These are phyloP conservation scores for Conops quadrifasciatus DNA, from an alignment of 2,888 invertebrate genomes.

Conservation along the genomic window DNA sequence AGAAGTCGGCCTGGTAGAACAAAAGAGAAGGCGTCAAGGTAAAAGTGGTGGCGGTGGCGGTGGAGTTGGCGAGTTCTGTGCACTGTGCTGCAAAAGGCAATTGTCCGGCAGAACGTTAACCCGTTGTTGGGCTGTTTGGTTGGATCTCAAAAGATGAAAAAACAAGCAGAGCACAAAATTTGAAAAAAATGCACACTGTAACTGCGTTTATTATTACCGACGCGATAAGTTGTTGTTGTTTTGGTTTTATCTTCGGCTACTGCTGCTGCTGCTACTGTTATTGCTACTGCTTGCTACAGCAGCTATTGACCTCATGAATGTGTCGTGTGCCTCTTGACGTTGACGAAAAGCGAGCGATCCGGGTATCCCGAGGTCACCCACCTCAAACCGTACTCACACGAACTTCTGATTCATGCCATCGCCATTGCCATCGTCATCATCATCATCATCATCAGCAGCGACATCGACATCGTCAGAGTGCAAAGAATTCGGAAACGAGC, in stretches of 20 bases:
- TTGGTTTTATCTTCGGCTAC: slow-evolving; percentile 12
- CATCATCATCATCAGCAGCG: too few relatives aligned
- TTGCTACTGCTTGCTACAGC: slow-evolving; percentile 27
- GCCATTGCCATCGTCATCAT: not conserved
- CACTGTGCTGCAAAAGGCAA: slow-evolving; percentile 24
- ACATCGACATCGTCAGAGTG: not conserved
- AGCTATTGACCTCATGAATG: slow-evolving; percentile 40
- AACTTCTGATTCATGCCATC: slow-evolving; percentile 18
- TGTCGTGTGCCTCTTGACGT: slow-evolving; percentile 36
- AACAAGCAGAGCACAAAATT: slow-evolving; percentile 21
- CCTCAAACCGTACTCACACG: slow-evolving; percentile 25
- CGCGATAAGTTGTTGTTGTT: slow-evolving; percentile 14
- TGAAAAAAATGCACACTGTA: slow-evolving; percentile 5
- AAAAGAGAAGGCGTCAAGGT: not conserved
- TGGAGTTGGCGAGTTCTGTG: slow-evolving; percentile 18
- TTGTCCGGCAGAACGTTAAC: slow-evolving; percentile 32
- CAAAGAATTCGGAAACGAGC: not conserved
- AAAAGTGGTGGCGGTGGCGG: not conserved
- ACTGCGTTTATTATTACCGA: slow-evolving; percentile 13
- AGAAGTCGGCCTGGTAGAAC: not conserved
- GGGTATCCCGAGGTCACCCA: slow-evolving; percentile 28
- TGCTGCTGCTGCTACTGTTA: slow-evolving; percentile 31
- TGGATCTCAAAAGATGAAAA: slow-evolving; percentile 23
- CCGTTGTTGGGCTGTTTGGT: slow-evolving; percentile 6
- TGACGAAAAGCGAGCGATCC: slow-evolving; percentile 31